Evolutionary conservation across 2,113 vertebrate genomes (phyloP).

Genomic region (Plotosus lineatus): DNA sequence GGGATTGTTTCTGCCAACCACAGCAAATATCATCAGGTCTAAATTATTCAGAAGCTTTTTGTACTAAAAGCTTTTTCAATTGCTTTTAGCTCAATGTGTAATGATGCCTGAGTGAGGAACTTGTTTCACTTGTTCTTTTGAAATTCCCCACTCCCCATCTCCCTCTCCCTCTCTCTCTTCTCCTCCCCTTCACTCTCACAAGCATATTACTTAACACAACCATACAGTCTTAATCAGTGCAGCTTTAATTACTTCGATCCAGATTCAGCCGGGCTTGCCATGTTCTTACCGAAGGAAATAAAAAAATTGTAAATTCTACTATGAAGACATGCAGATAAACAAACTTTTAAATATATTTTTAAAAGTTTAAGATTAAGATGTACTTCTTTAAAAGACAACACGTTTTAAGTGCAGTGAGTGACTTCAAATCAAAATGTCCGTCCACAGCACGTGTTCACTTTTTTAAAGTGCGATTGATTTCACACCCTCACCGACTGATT

Average conservation of each 20-base stretch:
- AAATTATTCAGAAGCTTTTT: conserved; percentile 90
- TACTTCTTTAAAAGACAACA: neutral
- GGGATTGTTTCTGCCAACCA: conserved; percentile 72
- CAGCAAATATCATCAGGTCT: conserved; percentile 81
- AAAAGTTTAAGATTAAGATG: too few relatives aligned
- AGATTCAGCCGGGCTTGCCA: neutral
- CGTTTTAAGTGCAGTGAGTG: neutral
- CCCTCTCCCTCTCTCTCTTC: neutral
- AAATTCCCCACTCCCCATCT: neutral
- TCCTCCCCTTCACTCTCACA: neutral
- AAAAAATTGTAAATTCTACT: neutral
- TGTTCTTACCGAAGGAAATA: neutral
- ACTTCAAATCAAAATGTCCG: neutral
- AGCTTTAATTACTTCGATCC: neutral
- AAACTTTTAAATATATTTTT: neutral
- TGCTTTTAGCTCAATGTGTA: conserved; percentile 70
- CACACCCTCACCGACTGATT: too few relatives aligned
- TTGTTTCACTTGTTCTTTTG: conserved; percentile 9
- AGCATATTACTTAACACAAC: neutral
- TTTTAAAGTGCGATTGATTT: too few relatives aligned
- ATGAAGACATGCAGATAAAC: neutral
- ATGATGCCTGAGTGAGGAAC: conserved; percentile 51
- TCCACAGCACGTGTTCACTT: neutral
- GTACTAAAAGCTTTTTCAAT: conserved; percentile 83
- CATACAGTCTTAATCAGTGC: neutral